Evolutionary conservation across 2,113 vertebrate genomes (phyloP), one percentile per base, ranked within the genome.

Genomic region (Misgurnus anguillicaudatus): DNA sequence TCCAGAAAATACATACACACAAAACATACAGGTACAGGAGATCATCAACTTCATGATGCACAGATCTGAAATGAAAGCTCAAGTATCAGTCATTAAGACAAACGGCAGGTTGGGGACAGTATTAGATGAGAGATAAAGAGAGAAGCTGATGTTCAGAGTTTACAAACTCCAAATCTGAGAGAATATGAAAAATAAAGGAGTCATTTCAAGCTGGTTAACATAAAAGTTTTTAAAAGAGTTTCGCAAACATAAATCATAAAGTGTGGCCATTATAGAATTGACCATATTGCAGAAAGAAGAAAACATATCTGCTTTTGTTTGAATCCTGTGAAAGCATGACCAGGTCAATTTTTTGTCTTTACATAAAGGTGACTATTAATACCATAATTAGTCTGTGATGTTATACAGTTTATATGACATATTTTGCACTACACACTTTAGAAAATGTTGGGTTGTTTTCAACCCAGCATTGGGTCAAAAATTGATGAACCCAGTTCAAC

Each of bases 41-140:
- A 85, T 81, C 82, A 74, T 85, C 72, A n/a, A n/a, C n/a, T n/a
- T n/a, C n/a, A n/a, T n/a, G n/a, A n/a, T n/a, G n/a, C n/a, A 75
- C 64, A 75, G 92, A 88, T 90, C 85, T 86, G 86, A 86, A 77
- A 86, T 77, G 81, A 88, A 83, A 74, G 79, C 76, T 81, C 71
- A 83, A 89, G 87, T 84, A 87, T 82, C 80, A 79, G 79, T 67
- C 51, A 84, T 91, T 90, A 91, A 90, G 90, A 93, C 89, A 90
- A 90, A 88, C 83, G 88, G 88, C 80, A 69, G 47, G 38, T 77
- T 24, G 53, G 55, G 31, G n/a, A 65, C n/a, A 55, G 17, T 71
- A 51, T 55, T 45, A 47, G 38, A 55, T 64, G 17, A 7, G 45
- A 57, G 48, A 42, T 31, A 60, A 16, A 38, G 9, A 36, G 45